Conservation (phyloP, 2,797 vertebrate species). For the Microhierax caerulescens region DNA sequence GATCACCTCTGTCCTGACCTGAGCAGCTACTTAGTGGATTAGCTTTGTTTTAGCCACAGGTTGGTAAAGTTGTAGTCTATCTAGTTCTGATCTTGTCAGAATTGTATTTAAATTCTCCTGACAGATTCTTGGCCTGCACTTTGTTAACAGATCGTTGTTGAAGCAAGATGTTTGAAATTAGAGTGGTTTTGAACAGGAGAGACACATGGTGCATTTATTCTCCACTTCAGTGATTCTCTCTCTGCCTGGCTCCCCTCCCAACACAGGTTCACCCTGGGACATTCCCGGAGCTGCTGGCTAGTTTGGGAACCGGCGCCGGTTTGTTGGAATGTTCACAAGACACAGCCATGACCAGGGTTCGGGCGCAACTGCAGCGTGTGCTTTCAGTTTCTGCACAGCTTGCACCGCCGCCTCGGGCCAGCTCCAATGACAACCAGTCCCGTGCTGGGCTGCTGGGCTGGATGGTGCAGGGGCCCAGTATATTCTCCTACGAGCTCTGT, state of each 20-base stretch:
- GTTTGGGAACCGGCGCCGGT: neutral
- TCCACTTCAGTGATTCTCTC: constrained; percentile 24
- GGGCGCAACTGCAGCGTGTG: neutral
- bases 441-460: neutral
- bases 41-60: neutral
- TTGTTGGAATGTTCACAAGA: neutral
- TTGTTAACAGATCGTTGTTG: constrained; percentile 52
- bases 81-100: constrained; percentile 38
- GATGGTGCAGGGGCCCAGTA: neutral
- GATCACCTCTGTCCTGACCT: neutral
- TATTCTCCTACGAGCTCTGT: neutral
- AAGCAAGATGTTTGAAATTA: constrained; percentile 54
- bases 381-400: neutral
- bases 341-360: fast-evolving
- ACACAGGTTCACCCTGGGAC: constrained; percentile 50
- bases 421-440: neutral
- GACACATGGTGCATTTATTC: constrained; percentile 43
- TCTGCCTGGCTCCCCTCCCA: constrained; percentile 36
- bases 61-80: constrained; percentile 39
- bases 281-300: neutral
- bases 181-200: constrained; percentile 44
- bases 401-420: neutral
- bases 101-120: constrained; percentile 54
- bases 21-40: neutral
- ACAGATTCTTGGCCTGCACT: constrained; percentile 57